Evolutionary conservation across 2,888 invertebrate species (phyloP), one percentile per base, ranked within the genome.

Genomic region (Selenia dentaria): DNA sequence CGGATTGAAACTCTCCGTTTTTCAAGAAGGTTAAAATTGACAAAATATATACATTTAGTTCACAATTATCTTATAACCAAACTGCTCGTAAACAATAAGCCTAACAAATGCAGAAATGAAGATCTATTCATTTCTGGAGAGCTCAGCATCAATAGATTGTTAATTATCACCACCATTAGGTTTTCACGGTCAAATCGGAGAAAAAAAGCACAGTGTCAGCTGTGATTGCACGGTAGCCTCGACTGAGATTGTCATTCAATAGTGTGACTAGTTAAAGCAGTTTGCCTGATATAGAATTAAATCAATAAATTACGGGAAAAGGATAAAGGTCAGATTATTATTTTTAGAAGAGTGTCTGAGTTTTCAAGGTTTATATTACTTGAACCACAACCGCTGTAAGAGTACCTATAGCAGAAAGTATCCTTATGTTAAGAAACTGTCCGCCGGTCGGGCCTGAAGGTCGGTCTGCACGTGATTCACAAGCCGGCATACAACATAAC

Each of bases 391-490:
- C 29, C 33, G 35, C 2, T 26, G 14, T 39, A 31, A 27, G 31
- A 49, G 16, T 4, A n/a, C 16, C 4, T 4, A 16, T 35, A 18
- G n/a, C 22, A 42, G 27, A 47, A 27, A 46, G 29, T 52, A 52
- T 48, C 38, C 43, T 41, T 46, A 38, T 37, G 47, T 29, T 44
- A 36, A 48, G 44, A 28, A 31, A 24, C 1, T 33, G 32, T 43
- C 38, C 41, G 36, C 34, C 27, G 37, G 27, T 10, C 38, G 48
- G 34, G 32, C 35, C 41, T 25, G 48, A 64, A 66, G 67, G 66
- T 62, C 64, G 43, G 25, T 4, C 22, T 45, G 62, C 67, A 63
- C 67, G 64, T 68, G 67, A 68, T 59, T 60, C 57, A 58, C 44
- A 27, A 45, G 29, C 51, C 59, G 59, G 22, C 22, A 6, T 22